Percentiles rank a stretch among this genome's conserved stretches.
These are phyloP conservation scores for Neoarius graeffei DNA, from an alignment of 2,113 vertebrate genomes.

Conservation along the genomic window DNA sequence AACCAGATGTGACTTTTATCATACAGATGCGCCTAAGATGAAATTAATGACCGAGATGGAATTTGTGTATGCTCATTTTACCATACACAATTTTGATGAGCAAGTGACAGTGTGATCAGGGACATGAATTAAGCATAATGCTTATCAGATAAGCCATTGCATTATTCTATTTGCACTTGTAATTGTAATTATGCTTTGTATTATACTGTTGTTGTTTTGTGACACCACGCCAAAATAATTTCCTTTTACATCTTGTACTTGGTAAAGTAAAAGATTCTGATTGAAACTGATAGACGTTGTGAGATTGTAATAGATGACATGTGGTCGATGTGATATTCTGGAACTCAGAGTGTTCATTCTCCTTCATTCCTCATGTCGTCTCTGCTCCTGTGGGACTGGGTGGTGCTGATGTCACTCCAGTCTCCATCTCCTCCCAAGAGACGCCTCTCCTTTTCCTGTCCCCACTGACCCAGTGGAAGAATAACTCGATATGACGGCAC, in stretches of 20 bases:
- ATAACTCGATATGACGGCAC: constrained; percentile 63
- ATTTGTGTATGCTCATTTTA: not conserved
- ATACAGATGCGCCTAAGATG: not conserved
- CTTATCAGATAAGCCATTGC: not conserved
- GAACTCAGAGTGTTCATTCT: not conserved
- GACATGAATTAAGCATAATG: not conserved
- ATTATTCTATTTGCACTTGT: not conserved
- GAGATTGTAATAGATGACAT: not conserved
- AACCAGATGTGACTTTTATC: not conserved
- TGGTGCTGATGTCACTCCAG: constrained; percentile 37
- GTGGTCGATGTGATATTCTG: not conserved
- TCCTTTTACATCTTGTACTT: not conserved
- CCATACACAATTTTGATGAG: not conserved
- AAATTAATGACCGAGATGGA: not conserved
- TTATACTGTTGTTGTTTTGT: not conserved
- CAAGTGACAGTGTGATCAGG: no score
- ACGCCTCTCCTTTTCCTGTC: constrained; percentile 53
- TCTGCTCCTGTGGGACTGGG: constrained; percentile 57
- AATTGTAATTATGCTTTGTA: not conserved
- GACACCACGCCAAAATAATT: not conserved
- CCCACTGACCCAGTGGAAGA: constrained; percentile 62
- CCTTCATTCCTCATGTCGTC: constrained; percentile 23
- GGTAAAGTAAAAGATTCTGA: not conserved
- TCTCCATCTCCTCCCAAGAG: constrained; percentile 40
- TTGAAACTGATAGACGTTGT: not conserved